Conservation (phyloP, 2,888 invertebrate species). For the Phortica magna region DNA sequence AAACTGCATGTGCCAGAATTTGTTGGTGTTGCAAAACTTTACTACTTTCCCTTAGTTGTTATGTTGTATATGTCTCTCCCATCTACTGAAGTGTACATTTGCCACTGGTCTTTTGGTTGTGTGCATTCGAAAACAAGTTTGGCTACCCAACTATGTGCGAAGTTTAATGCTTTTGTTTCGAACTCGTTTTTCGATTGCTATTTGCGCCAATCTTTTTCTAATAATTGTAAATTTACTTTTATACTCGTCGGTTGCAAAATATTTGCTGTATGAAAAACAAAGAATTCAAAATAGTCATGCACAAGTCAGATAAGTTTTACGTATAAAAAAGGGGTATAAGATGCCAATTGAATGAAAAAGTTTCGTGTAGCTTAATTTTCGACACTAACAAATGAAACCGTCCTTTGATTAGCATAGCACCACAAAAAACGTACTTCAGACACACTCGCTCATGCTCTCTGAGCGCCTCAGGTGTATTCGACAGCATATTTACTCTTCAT, state of each 20-base stretch:
- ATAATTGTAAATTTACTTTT: conserved; percentile 5
- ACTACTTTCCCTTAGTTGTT: neutral
- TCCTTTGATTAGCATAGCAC: too few species aligned
- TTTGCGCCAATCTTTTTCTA: conserved; percentile 4
- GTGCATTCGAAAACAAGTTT: neutral
- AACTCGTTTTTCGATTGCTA: neutral
- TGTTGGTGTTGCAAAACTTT: conserved; percentile 7
- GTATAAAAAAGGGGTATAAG: too few species aligned
- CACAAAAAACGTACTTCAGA: too few species aligned
- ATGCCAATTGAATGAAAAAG: too few species aligned
- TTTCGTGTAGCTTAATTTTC: too few species aligned
- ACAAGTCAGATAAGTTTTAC: neutral
- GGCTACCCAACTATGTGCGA: neutral
- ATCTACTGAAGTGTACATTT: neutral
- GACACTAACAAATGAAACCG: too few species aligned
- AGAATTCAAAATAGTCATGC: neutral
- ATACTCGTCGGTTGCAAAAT: neutral
- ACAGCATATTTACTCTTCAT: neutral
- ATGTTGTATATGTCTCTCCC: neutral
- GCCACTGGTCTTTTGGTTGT: neutral
- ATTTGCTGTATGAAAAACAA: neutral
- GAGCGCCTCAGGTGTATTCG: neutral
- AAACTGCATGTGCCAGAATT: neutral
- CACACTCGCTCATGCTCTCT: neutral
- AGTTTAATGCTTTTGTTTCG: neutral